These are phyloP conservation scores for Enteromius mattozi DNA, from an alignment of 2,797 vertebrate genomes.

Conservation along the genomic window DNA sequence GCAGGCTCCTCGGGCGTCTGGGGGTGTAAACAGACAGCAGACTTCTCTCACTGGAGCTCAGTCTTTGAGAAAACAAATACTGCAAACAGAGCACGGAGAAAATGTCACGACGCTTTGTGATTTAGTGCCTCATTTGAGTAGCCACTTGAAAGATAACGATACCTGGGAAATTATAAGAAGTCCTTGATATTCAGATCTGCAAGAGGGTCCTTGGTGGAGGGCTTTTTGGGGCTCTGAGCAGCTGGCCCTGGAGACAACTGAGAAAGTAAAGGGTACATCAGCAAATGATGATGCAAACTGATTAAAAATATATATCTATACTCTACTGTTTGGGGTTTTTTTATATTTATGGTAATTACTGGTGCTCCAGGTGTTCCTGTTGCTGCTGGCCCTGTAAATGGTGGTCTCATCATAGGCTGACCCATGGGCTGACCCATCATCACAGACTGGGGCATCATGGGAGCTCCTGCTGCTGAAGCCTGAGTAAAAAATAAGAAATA, in stretches of 20 bases:
- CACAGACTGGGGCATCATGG: constrained; percentile 92
- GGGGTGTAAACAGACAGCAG: constrained; percentile 55
- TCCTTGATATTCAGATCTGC: constrained; percentile 99
- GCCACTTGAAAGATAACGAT: background rate
- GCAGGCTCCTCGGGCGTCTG: constrained; percentile 34
- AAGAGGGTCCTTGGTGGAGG: constrained; percentile 95
- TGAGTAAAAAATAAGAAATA: constrained; percentile 56
- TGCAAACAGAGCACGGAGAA: constrained; percentile 15
- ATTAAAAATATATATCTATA: background rate
- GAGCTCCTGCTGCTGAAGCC: constrained; percentile 87
- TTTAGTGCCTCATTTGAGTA: background rate
- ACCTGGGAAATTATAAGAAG: constrained; percentile 90
- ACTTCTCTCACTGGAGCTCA: constrained; percentile 48
- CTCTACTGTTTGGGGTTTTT: background rate
- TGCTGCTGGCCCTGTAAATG: constrained; percentile 83
- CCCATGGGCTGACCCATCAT: constrained; percentile 89
- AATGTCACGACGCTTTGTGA: background rate
- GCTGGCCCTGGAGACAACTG: constrained; percentile 94
- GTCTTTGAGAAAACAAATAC: constrained; percentile 33
- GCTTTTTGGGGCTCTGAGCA: constrained; percentile 96
- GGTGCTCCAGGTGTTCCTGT: constrained; percentile 87
- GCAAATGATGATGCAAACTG: background rate
- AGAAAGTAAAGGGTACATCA: constrained; percentile 20
- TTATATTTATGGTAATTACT: constrained; percentile 70
- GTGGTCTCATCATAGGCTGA: constrained; percentile 95